Base-by-base conservation (phyloP, 2,113 vertebrate genomes). In the Muscicapa adusta region DNA sequence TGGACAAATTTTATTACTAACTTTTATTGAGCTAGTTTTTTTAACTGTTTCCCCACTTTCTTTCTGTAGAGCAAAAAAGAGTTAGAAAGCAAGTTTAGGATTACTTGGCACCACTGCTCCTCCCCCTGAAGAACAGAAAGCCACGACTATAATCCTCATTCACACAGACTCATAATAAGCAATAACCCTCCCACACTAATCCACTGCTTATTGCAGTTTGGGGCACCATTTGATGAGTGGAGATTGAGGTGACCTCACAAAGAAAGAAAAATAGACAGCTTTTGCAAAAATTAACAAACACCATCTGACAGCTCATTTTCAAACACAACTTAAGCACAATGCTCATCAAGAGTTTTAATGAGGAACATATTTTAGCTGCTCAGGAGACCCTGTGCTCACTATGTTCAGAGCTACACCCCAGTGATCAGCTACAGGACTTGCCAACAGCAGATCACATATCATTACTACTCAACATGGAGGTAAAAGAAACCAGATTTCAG, bases 281-380 rank as follows among this genome's bases (percentile, higher is more conserved):
- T 84, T 85, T 65, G 20, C 34, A 48, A 75, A 94, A 86, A 80
- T 63, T 66, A 93, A 88, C 54, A 72, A 75, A 65, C 12, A 65
- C 38, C 38, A 92, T 15, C 61, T 1, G 15, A 85, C 26, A 61
- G 38, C 42, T 78, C 81, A 22, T 56, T 84, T 62, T 78, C 36
- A 94, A 62, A 72, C 0, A 5, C 61, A 82, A 47, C 0, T 5
- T 60, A 29, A 68, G 85, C 60, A 29, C n/a, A 65, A 7, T 2
- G 8, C 29, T 85, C 66, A 79, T 85, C 50, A 42, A 33, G 76
- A 81, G 65, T 40, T 89, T 42, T 88, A 95, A 92, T 12, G 29
- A 94, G 54, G 77, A 96, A 92, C 77, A 82, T 4, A 26, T 72
- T 96, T 75, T 5, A 79, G 67, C 73, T 66, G 80, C 73, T 57